Evolutionary conservation across 2,113 vertebrate genomes (phyloP).

Genomic region (Mus pahari): DNA sequence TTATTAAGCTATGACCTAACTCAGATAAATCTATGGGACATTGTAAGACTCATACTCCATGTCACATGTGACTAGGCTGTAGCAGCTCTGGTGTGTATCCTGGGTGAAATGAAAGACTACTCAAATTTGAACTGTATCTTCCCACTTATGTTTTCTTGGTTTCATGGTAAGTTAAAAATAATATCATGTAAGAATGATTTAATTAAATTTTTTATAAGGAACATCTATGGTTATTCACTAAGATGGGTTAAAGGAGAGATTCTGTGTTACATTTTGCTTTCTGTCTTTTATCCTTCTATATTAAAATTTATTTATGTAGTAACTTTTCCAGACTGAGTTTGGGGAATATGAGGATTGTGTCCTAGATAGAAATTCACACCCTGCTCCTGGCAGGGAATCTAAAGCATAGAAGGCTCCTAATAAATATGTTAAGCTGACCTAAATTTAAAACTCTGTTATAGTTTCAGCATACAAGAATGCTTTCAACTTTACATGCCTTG

Average conservation of each 20-base stretch:
- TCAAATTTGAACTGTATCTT: not conserved
- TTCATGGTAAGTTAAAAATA: not conserved
- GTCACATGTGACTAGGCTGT: not conserved
- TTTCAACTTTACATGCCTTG: not conserved
- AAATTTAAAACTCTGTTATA: conserved; percentile 11
- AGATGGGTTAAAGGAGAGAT: not conserved
- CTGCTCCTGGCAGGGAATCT: not conserved
- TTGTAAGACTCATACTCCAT: not conserved
- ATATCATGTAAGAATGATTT: not conserved
- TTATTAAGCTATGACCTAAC: not conserved
- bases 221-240: not conserved
- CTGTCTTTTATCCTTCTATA: not conserved
- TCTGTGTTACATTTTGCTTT: not conserved
- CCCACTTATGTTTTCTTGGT: too few species aligned
- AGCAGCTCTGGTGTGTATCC: not conserved
- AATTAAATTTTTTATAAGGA: not conserved
- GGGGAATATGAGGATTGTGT: not conserved
- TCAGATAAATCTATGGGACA: not conserved
- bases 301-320: conserved; percentile 7
- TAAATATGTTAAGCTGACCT: conserved; percentile 34
- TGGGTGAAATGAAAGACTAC: not conserved
- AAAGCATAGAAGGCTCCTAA: not conserved
- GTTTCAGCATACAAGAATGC: not conserved
- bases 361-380: not conserved
- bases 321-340: not conserved